A percentile compares a stretch with the other conserved stretches of the same genome.
phyloP scores from a whole-genome alignment of 2,113 vertebrate species.

The Parotia lawesii region DNA sequence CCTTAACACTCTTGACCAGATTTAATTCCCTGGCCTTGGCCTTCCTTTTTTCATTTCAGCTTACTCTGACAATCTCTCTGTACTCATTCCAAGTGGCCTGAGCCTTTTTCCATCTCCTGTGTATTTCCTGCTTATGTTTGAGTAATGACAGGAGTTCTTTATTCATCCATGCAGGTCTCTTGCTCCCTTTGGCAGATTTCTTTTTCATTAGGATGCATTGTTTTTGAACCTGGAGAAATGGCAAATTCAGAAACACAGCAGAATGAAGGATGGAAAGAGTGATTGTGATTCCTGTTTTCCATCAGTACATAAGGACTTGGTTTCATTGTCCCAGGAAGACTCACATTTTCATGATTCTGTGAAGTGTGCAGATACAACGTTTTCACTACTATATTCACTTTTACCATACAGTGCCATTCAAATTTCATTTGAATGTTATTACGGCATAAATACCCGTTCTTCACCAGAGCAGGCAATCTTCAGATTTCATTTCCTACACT shows the following conservation, averaged over 20 bases:
- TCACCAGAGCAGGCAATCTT: not conserved
- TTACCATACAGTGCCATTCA: not conserved
- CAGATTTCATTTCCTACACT: not conserved
- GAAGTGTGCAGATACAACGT: not conserved
- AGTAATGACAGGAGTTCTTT: not conserved
- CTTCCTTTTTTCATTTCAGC: not conserved
- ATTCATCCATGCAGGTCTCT: not conserved
- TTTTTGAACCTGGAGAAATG: not conserved
- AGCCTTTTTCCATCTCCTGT: not conserved
- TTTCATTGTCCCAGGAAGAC: not conserved
- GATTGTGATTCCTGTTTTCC: not conserved
- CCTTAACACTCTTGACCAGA: not conserved
- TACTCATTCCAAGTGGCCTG: not conserved
- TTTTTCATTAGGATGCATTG: not conserved
- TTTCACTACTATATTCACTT: not conserved
- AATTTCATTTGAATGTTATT: not conserved
- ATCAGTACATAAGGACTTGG: not conserved
- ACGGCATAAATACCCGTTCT: not conserved
- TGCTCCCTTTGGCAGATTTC: not conserved
- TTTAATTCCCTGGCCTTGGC: not conserved
- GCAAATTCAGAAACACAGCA: not conserved
- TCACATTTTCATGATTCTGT: not conserved
- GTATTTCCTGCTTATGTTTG: not conserved
- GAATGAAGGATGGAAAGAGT: not conserved
- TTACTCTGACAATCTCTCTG: not conserved